phyloP scores from a whole-genome alignment of 2,888 invertebrate genomes.

The Dolichopus griseipennis region DNA sequence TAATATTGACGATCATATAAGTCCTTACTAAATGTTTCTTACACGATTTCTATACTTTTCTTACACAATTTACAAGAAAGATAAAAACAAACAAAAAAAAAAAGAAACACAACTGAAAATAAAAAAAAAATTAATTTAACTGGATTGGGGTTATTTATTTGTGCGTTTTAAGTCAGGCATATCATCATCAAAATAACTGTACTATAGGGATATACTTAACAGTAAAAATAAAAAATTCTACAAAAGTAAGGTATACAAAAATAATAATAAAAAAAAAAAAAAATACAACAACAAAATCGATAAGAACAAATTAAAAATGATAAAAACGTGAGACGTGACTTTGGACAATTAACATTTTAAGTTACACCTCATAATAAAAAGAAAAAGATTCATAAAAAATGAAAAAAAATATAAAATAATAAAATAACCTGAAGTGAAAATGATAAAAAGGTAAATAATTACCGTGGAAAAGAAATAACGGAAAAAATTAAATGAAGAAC shows the following conservation, averaged over 20 bases:
- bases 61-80: background rate
- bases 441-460: background rate
- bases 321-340: background rate
- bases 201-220: background rate
- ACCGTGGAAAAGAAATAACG: background rate
- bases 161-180: background rate
- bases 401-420: background rate
- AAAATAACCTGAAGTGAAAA: background rate
- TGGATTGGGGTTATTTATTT: background rate
- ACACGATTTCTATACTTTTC: background rate
- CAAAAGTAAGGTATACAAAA: background rate
- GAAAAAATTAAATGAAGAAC: background rate
- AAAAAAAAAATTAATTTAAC: background rate
- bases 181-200: background rate
- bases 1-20: too few relatives aligned
- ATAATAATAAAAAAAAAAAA: background rate
- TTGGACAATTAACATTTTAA: background rate
- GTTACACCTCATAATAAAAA: background rate
- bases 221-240: background rate
- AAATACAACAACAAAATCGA: background rate
- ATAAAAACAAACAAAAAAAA: background rate
- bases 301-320: slow-evolving; percentile 1
- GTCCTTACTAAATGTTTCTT: background rate
- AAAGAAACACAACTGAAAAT: too few relatives aligned
- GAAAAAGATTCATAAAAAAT: background rate